phyloP scores from a whole-genome alignment of 2,797 vertebrate genomes.

The Heterohyrax brucei region DNA sequence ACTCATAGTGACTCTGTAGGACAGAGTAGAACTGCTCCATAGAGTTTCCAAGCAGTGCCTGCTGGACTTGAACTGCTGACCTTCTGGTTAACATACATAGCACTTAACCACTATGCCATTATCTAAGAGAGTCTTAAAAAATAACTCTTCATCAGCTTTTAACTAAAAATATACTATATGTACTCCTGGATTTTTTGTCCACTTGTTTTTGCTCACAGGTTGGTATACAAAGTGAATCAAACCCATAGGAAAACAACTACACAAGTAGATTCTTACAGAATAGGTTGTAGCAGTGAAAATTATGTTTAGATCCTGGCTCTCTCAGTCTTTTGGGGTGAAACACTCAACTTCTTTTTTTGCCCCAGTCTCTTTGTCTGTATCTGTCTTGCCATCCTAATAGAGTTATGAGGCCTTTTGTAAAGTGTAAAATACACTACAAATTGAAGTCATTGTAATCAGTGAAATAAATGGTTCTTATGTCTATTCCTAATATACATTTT shows the following conservation, averaged over 20 bases:
- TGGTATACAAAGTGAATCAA: conserved; percentile 62
- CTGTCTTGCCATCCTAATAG: conserved; percentile 17
- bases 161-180: conserved; percentile 34
- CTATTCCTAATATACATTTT: conserved; percentile 25
- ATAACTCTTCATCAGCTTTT: not conserved
- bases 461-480: conserved; percentile 10
- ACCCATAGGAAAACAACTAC: not conserved
- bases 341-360: not conserved
- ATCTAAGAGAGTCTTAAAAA: conserved; percentile 26
- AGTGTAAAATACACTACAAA: conserved; percentile 4
- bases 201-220: conserved; percentile 36
- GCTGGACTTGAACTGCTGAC: too few species aligned
- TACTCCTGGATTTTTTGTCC: conserved; percentile 34
- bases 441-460: conserved; percentile 55
- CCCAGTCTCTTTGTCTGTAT: conserved; percentile 23
- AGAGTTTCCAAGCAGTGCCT: too few species aligned
- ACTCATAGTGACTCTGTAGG: too few species aligned
- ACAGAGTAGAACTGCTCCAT: too few species aligned
- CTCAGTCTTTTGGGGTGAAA: conserved; percentile 29
- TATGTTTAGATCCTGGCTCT: conserved; percentile 44
- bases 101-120: not conserved
- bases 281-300: conserved; percentile 39
- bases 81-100: too few species aligned
- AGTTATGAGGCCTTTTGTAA: conserved; percentile 57
- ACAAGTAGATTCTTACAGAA: conserved; percentile 16